These are phyloP conservation scores for Listronotus oregonensis DNA, from an alignment of 1,140 invertebrate genomes.

Conservation along the genomic window DNA sequence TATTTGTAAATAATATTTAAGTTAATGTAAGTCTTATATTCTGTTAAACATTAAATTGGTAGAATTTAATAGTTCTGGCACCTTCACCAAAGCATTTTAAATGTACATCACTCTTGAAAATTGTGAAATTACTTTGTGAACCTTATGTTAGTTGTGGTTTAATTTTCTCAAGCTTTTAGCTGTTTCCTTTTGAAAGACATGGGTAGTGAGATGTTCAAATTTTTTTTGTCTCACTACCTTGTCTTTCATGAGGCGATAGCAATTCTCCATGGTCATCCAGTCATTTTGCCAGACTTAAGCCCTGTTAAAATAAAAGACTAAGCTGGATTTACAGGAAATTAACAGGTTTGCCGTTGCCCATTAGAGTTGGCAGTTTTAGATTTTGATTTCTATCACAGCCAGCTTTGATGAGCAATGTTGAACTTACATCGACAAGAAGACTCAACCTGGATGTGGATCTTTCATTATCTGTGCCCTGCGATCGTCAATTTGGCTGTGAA, in stretches of 20 bases:
- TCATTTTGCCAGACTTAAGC: no score
- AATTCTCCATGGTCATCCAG: not conserved
- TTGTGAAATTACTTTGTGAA: constrained; percentile 2
- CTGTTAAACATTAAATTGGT: not conserved
- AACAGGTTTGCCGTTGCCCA: constrained; percentile 54
- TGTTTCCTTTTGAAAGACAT: constrained; percentile 80
- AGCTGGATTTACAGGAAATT: not conserved
- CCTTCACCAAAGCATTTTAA: constrained; percentile 11
- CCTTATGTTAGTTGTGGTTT: not conserved
- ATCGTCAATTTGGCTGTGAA: constrained; percentile 76
- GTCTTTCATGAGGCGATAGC: constrained; percentile 75
- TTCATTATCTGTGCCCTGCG: constrained; percentile 54
- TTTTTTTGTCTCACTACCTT: constrained; percentile 84
- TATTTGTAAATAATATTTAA: not conserved
- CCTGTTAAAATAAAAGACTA: not conserved
- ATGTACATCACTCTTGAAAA: no score
- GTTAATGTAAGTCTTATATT: not conserved
- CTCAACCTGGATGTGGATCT: not conserved
- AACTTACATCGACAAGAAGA: constrained; percentile 45
- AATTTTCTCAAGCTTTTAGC: not conserved
- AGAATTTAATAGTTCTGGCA: not conserved
- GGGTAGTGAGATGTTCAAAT: constrained; percentile 91
- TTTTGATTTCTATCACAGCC: constrained; percentile 73
- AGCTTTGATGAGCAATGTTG: constrained; percentile 80
- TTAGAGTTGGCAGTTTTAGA: constrained; percentile 81